These are phyloP conservation scores for Nautilus pompilius DNA, from an alignment of 1,140 invertebrate genomes.

Conservation along the genomic window DNA sequence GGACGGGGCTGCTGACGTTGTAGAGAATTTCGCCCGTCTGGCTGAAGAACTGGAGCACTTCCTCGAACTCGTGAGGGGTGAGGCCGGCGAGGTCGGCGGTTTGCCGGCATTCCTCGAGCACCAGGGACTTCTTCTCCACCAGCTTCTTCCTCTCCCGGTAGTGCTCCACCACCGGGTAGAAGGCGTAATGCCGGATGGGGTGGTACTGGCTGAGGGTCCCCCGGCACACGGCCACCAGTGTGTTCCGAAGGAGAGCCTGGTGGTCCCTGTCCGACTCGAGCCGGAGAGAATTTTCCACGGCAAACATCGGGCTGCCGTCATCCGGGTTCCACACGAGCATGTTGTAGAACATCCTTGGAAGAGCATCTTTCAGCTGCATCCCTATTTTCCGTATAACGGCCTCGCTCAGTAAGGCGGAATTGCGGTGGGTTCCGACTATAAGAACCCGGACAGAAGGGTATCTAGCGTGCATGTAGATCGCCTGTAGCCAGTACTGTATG, in stretches of 20 bases:
- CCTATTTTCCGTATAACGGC: constrained; percentile 4
- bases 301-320: constrained; percentile 19
- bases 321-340: constrained; percentile 29
- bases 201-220: constrained; percentile 18
- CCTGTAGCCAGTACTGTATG: constrained; percentile 25
- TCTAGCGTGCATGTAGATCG: constrained; percentile 22
- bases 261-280: constrained; percentile 22
- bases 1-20: constrained; percentile 21
- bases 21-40: constrained; percentile 26
- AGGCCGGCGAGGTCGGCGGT: constrained; percentile 8
- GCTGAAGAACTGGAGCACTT: constrained; percentile 21
- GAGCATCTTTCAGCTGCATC: constrained; percentile 7
- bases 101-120: constrained; percentile 8
- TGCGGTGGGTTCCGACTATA: constrained; percentile 26
- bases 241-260: constrained; percentile 10
- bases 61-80: constrained; percentile 27
- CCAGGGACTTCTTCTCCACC: constrained; percentile 14
- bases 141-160: constrained; percentile 8
- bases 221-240: constrained; percentile 8
- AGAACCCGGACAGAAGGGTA: constrained; percentile 20
- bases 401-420: constrained; percentile 10
- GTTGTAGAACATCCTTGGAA: constrained; percentile 25
- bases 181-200: constrained; percentile 25
- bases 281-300: constrained; percentile 27
- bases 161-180: constrained; percentile 23